Percentiles rank a stretch among this genome's conserved stretches.
phyloP scores from a whole-genome alignment of 2,888 invertebrate genomes.

The Orthosia gothica region DNA sequence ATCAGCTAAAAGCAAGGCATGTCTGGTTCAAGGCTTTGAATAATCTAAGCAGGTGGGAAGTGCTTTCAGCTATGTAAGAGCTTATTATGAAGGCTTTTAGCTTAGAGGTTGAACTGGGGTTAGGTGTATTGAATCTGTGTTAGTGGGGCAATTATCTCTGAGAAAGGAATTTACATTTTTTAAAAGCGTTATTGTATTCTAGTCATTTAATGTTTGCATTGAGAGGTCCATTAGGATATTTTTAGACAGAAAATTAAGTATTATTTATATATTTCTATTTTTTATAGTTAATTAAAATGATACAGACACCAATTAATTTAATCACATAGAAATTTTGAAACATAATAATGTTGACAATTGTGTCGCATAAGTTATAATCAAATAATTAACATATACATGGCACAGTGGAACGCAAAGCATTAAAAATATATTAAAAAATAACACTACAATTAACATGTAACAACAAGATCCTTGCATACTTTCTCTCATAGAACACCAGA shows the following conservation, averaged over 20 bases:
- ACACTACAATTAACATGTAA: too few relatives aligned
- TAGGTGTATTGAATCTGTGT: background rate
- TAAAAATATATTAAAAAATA: too few relatives aligned
- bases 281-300: background rate
- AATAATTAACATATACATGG: too few relatives aligned
- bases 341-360: too few relatives aligned
- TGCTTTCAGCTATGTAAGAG: constrained; percentile 9
- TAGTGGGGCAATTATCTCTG: background rate
- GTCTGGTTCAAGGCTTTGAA: constrained; percentile 25
- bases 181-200: background rate
- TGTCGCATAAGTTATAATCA: too few relatives aligned
- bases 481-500: too few relatives aligned
- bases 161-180: background rate
- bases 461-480: too few relatives aligned
- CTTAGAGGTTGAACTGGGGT: background rate
- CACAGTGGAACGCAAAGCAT: too few relatives aligned
- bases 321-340: too few relatives aligned
- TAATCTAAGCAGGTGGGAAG: constrained; percentile 5
- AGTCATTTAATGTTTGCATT: background rate
- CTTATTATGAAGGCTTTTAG: constrained; percentile 9
- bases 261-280: background rate
- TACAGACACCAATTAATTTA: too few relatives aligned
- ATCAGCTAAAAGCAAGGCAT: constrained; percentile 32
- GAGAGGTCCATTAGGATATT: too few relatives aligned
- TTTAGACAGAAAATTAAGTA: too few relatives aligned